Conservation (phyloP, 2,113 vertebrate genomes). For the Petrocephalus microphthalmus region DNA sequence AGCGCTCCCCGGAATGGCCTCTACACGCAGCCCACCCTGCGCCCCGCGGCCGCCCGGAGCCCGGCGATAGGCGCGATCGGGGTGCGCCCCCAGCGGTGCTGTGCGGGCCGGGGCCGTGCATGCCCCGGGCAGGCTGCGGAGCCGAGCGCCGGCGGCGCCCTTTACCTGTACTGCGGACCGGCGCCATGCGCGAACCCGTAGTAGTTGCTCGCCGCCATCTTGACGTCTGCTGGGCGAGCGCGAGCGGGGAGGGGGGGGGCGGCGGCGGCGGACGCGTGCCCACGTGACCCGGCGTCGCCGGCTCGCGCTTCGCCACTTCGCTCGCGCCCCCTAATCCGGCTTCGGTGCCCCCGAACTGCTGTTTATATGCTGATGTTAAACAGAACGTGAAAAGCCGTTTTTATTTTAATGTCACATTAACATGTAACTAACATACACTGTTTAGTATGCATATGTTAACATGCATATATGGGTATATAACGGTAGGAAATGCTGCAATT, state of each 20-base stretch:
- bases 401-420: not conserved
- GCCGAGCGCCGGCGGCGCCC: not conserved
- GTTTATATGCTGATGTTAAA: not conserved
- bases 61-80: not conserved
- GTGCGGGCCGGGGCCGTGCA: not conserved
- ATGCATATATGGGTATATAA: too few species aligned
- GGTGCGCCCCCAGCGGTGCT: not conserved
- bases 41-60: not conserved
- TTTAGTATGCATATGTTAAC: not conserved
- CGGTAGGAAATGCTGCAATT: not conserved
- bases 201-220: conserved; percentile 75
- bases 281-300: not conserved
- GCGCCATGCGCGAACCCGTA: conserved; percentile 61
- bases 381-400: not conserved
- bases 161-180: conserved; percentile 72
- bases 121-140: not conserved
- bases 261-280: not conserved
- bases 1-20: not conserved
- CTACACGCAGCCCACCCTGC: not conserved
- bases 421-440: not conserved
- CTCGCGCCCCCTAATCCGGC: not conserved
- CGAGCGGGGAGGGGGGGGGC: conserved; percentile 18
- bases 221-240: conserved; percentile 47
- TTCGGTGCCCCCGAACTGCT: not conserved
- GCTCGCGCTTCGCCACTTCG: too few species aligned